phyloP scores from a whole-genome alignment of 2,888 invertebrate genomes.

The Hecatera dysodea region DNA sequence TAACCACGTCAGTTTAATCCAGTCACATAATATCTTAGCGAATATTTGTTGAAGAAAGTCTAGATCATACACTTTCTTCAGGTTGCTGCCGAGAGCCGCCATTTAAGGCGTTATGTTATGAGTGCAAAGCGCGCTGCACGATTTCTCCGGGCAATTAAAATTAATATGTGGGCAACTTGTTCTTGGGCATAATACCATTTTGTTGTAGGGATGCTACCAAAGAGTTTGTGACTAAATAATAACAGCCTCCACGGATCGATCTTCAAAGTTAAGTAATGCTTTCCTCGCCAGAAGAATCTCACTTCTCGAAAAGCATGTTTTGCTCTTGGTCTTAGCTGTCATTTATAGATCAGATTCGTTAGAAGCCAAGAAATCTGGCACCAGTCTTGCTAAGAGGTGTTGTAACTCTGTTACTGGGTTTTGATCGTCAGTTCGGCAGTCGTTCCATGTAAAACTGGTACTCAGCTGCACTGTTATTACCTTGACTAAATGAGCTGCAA shows the following conservation, averaged over 20 bases:
- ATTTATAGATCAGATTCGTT: too few relatives aligned
- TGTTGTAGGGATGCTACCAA: constrained; percentile 50
- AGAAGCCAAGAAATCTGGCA: too few relatives aligned
- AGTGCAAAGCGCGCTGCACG: constrained; percentile 61
- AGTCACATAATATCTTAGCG: constrained; percentile 35
- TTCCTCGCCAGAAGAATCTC: too few relatives aligned
- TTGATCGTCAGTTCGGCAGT: too few relatives aligned
- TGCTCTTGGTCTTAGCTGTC: too few relatives aligned
- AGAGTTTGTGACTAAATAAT: too few relatives aligned
- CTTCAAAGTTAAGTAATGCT: too few relatives aligned
- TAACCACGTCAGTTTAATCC: not conserved
- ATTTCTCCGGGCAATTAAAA: constrained; percentile 74
- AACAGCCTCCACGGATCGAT: too few relatives aligned
- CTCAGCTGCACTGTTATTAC: not conserved
- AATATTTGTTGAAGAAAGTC: constrained; percentile 61
- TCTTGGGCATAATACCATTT: constrained; percentile 58
- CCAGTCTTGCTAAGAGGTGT: too few relatives aligned
- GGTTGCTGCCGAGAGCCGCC: constrained; percentile 35
- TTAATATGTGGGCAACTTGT: constrained; percentile 72
- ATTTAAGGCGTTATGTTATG: constrained; percentile 64
- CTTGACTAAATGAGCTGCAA: not conserved
- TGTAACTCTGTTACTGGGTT: too few relatives aligned
- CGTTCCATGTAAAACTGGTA: too few relatives aligned
- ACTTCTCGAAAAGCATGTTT: too few relatives aligned
- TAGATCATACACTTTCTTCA: constrained; percentile 47